Evolutionary conservation across 2,113 vertebrate genomes (phyloP).

Genomic region (Paramisgurnus dabryanus): DNA sequence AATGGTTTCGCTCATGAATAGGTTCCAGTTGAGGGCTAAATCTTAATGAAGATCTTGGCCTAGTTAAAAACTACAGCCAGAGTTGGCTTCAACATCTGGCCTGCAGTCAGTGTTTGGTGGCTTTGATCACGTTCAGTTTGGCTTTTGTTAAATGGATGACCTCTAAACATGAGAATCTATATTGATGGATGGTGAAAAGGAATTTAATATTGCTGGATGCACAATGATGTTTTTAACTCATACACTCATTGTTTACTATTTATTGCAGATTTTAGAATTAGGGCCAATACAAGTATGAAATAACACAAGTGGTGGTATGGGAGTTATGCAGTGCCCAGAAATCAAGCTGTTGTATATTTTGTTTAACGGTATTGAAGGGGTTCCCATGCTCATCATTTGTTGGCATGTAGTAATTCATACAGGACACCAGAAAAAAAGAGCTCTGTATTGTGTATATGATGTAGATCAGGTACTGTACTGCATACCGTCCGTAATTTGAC

Average conservation of each 20-base stretch:
- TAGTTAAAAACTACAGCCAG: conserved; percentile 22
- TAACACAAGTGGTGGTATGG: no score
- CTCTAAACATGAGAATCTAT: not conserved
- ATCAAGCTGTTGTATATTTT: no score
- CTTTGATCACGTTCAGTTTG: conserved; percentile 37
- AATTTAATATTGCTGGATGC: not conserved
- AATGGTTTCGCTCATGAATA: conserved; percentile 25
- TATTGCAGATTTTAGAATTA: no score
- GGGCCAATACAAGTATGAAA: no score
- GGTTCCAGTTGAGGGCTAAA: not conserved
- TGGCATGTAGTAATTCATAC: not conserved
- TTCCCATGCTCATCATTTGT: no score
- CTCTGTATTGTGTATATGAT: not conserved
- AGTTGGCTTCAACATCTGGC: conserved; percentile 31
- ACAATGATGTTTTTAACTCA: not conserved
- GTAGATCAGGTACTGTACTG: not conserved
- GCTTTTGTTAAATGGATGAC: conserved; percentile 5
- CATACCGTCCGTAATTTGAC: no score
- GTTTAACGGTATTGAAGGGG: no score
- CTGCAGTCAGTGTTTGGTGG: conserved; percentile 15
- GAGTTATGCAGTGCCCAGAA: no score
- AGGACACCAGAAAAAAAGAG: no score
- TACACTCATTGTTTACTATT: no score
- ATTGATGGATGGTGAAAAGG: not conserved
- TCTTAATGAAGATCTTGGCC: conserved; percentile 40